A percentile compares a stretch with the other conserved stretches of the same genome.
phyloP scores from a whole-genome alignment of 2,113 vertebrate genomes.

The Pedetes capensis region DNA sequence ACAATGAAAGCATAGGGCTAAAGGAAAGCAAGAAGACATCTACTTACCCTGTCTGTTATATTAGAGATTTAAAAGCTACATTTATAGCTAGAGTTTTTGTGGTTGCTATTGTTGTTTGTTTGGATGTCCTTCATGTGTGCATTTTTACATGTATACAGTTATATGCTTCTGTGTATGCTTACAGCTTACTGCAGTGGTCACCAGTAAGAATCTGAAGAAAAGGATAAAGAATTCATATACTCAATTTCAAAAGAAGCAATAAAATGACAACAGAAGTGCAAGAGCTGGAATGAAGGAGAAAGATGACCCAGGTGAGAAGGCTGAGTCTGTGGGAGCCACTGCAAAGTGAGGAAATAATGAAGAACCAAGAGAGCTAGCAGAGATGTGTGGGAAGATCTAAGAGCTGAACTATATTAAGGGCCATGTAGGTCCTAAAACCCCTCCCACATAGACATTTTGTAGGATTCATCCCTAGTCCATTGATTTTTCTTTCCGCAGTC shows the following conservation, averaged over 20 bases:
- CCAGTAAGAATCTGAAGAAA: not conserved
- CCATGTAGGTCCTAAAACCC: not conserved
- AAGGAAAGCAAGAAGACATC: not conserved
- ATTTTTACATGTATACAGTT: not conserved
- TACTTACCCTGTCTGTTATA: not conserved
- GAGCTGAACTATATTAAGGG: not conserved
- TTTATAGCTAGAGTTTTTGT: not conserved
- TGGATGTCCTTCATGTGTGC: not conserved
- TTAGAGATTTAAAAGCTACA: not conserved
- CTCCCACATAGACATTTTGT: not conserved
- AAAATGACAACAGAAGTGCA: not conserved
- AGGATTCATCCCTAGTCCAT: not conserved
- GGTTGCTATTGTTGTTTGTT: not conserved
- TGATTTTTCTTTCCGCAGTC: not conserved
- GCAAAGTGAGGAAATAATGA: not conserved
- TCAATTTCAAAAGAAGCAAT: not conserved
- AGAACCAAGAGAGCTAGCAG: not conserved
- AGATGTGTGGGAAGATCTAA: not conserved
- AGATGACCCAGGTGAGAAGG: not conserved
- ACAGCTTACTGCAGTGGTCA: not conserved
- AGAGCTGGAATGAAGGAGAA: not conserved
- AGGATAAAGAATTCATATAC: not conserved
- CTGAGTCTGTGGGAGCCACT: not conserved
- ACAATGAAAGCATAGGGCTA: not conserved
- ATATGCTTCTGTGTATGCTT: not conserved